Evolutionary conservation across 1,140 invertebrate genomes (phyloP).

Genomic region (Mya arenaria): DNA sequence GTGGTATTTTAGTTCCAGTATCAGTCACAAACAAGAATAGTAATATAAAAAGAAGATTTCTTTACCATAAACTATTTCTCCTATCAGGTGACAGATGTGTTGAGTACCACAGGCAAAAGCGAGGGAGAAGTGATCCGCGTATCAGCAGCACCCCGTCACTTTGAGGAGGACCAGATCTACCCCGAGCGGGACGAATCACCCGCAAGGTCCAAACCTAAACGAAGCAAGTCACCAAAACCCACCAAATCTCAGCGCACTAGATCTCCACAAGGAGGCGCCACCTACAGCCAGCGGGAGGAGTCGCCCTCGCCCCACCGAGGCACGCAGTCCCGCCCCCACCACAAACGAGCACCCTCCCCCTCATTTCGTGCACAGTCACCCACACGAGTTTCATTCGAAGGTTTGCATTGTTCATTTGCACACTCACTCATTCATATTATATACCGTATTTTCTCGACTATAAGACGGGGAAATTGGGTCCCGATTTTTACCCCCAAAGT

Average conservation of each 20-base stretch:
- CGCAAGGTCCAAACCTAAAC: neutral
- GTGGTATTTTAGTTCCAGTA: too few species aligned
- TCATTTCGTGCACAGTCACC: constrained; percentile 24
- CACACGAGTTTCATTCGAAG: constrained; percentile 52
- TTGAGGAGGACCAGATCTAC: constrained; percentile 25
- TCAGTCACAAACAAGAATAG: too few species aligned
- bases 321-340: neutral
- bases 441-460: too few species aligned
- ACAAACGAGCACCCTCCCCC: constrained; percentile 35
- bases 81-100: constrained; percentile 49
- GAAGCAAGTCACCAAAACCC: neutral
- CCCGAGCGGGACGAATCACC: constrained; percentile 11
- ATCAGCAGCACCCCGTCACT: neutral
- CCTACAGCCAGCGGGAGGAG: constrained; percentile 19
- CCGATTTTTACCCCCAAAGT: too few species aligned
- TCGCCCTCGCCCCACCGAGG: constrained; percentile 32
- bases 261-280: constrained; percentile 18
- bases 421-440: too few species aligned
- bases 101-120: constrained; percentile 59
- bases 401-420: too few species aligned
- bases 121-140: constrained; percentile 68
- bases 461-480: too few species aligned
- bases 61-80: too few species aligned
- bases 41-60: too few species aligned
- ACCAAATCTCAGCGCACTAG: constrained; percentile 27